Evolutionary conservation across 2,888 invertebrate genomes (phyloP).

Genomic region (Melolontha melolontha): DNA sequence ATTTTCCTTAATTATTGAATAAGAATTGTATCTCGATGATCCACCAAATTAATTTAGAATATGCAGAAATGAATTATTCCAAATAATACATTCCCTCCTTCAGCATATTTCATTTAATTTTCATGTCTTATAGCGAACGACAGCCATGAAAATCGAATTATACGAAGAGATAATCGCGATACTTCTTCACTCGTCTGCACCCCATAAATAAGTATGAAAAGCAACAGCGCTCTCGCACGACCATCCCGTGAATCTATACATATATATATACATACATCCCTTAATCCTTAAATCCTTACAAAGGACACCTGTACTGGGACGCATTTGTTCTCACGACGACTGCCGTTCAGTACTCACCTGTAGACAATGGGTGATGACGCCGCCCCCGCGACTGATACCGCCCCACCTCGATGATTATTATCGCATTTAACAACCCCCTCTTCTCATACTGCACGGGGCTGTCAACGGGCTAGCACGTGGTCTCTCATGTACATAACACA

Average conservation of each 20-base stretch:
- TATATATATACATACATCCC: slow-evolving; percentile 3
- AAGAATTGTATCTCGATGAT: no score
- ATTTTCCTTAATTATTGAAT: no score
- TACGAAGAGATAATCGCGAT: slow-evolving; percentile 7
- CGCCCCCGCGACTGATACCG: slow-evolving; percentile 53
- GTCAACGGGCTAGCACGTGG: slow-evolving; percentile 62
- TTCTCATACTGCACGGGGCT: slow-evolving; percentile 58
- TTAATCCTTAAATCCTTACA: slow-evolving; percentile 44
- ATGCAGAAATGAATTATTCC: no score
- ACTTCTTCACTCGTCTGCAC: slow-evolving; percentile 3
- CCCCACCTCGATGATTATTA: slow-evolving; percentile 63
- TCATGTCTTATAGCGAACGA: slow-evolving; percentile 1
- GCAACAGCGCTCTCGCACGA: not conserved
- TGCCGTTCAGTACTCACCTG: slow-evolving; percentile 56
- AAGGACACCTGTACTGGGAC: slow-evolving; percentile 47
- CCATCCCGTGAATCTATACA: not conserved
- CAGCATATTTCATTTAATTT: not conserved
- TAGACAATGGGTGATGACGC: slow-evolving; percentile 55
- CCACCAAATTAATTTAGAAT: no score
- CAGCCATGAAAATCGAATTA: slow-evolving; percentile 30
- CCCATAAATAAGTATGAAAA: slow-evolving; percentile 3
- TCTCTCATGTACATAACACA: slow-evolving; percentile 30
- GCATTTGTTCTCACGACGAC: slow-evolving; percentile 47
- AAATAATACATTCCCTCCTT: no score
- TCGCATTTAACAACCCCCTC: slow-evolving; percentile 62